A percentile compares a stretch with the other conserved stretches of the same genome.
phyloP scores from a whole-genome alignment of 2,797 vertebrate species.

The Pipistrellus nathusii region DNA sequence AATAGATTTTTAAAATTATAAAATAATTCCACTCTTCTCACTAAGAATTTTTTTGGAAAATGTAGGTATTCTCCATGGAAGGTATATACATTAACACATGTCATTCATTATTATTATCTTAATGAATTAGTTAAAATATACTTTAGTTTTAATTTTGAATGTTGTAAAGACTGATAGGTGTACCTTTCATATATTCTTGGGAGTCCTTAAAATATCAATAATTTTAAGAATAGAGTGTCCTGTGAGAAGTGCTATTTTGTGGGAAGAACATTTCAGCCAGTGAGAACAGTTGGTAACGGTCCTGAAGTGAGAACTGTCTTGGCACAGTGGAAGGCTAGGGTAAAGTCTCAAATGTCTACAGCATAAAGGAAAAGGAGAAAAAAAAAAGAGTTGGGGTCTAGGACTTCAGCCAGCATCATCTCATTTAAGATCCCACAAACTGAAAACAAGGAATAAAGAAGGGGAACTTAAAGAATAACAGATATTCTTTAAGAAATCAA shows the following conservation, averaged over 20 bases:
- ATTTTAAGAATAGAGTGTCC: not conserved
- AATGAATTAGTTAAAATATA: not conserved
- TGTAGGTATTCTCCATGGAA: not conserved
- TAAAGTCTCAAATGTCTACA: not conserved
- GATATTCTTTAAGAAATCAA: conserved; percentile 20
- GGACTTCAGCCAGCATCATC: not conserved
- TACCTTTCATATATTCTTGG: not conserved
- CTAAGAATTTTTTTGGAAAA: not conserved
- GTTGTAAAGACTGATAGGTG: not conserved
- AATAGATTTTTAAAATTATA: not conserved
- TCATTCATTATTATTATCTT: not conserved
- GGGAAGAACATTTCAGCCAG: not conserved
- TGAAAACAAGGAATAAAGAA: not conserved
- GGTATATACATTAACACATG: not conserved
- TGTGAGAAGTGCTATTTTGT: not conserved
- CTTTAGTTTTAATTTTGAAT: not conserved
- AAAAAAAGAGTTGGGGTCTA: not conserved
- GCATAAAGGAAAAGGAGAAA: not conserved
- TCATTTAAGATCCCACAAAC: not conserved
- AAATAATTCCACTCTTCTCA: not conserved
- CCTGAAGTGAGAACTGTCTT: not conserved
- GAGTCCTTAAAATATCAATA: not conserved
- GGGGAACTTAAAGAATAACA: not conserved
- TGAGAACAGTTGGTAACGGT: not conserved
- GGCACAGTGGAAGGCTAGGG: not conserved